These are phyloP conservation scores for Masnerella sp. DNA, from an alignment of 2,888 invertebrate genomes.

Conservation along the genomic window DNA sequence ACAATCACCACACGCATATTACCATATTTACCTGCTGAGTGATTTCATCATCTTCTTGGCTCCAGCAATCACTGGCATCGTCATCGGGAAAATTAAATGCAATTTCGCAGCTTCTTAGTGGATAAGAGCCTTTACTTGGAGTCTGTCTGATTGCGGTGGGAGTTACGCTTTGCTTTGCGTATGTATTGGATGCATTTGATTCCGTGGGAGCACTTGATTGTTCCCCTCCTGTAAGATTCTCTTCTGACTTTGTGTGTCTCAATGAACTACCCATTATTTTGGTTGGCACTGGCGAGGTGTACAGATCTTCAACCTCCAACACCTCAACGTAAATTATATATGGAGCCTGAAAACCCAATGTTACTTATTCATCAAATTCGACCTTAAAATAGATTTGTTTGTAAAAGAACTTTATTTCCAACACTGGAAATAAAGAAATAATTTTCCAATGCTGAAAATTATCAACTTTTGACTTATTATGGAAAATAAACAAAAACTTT, in stretches of 20 bases:
- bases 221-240: slow-evolving; percentile 84
- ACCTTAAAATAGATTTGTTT: no score
- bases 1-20: no score
- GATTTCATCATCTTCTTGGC: slow-evolving; percentile 97
- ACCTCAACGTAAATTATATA: slow-evolving; percentile 99
- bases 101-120: slow-evolving; percentile 70
- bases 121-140: slow-evolving; percentile 72
- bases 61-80: slow-evolving; percentile 90
- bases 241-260: slow-evolving; percentile 95
- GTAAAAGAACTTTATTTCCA: no score
- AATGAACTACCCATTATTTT: slow-evolving; percentile 90
- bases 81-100: slow-evolving; percentile 78
- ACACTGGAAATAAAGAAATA: no score
- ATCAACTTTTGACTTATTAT: no score
- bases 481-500: no score
- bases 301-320: slow-evolving; percentile 90
- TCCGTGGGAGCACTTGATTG: slow-evolving; percentile 71
- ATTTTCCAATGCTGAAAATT: no score
- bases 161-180: slow-evolving; percentile 64
- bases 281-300: slow-evolving; percentile 91
- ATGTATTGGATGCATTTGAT: slow-evolving; percentile 68
- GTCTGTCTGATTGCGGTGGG: slow-evolving; percentile 72
- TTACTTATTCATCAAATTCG: background rate
- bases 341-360: slow-evolving; percentile 84
- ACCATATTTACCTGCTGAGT: slow-evolving; percentile 85